Evolutionary conservation across 1,140 invertebrate species (phyloP).

Genomic region (Bombus ignitus): DNA sequence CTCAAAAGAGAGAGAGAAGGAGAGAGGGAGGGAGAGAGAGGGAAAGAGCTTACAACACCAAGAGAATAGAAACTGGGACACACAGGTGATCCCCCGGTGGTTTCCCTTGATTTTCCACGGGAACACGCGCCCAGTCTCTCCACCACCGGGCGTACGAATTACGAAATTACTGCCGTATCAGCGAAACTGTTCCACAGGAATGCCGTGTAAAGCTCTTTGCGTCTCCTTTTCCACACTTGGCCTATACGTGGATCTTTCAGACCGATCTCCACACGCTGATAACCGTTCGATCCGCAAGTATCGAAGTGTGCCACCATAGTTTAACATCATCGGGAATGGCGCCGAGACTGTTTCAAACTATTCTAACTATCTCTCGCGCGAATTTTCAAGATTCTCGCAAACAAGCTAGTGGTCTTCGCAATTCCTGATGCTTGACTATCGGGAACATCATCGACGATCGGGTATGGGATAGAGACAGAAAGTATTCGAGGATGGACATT

Average conservation of each 20-base stretch:
- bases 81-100: slow-evolving; percentile 64
- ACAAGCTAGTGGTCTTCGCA: not conserved
- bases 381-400: slow-evolving; percentile 6
- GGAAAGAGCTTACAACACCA: slow-evolving; percentile 58
- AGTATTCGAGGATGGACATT: not conserved
- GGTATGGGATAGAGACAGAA: not conserved
- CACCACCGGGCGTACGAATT: slow-evolving; percentile 57
- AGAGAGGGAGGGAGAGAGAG: not conserved
- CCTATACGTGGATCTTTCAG: not conserved
- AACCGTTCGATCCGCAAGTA: slow-evolving; percentile 31
- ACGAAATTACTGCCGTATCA: slow-evolving; percentile 63
- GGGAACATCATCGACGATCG: not conserved
- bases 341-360: slow-evolving; percentile 7
- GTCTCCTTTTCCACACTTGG: slow-evolving; percentile 1
- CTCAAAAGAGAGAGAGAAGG: not conserved
- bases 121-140: slow-evolving; percentile 58
- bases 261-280: slow-evolving; percentile 32
- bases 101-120: slow-evolving; percentile 66
- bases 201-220: slow-evolving; percentile 25
- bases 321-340: not conserved
- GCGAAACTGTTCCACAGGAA: slow-evolving; percentile 36
- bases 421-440: not conserved
- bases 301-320: not conserved
- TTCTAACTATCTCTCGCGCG: not conserved
- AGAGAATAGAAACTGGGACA: slow-evolving; percentile 68